Percentiles rank a stretch among this genome's conserved stretches.
Evolutionary conservation across 2,888 invertebrate genomes (phyloP).

Genomic region (Gandaritis pyraliata): DNA sequence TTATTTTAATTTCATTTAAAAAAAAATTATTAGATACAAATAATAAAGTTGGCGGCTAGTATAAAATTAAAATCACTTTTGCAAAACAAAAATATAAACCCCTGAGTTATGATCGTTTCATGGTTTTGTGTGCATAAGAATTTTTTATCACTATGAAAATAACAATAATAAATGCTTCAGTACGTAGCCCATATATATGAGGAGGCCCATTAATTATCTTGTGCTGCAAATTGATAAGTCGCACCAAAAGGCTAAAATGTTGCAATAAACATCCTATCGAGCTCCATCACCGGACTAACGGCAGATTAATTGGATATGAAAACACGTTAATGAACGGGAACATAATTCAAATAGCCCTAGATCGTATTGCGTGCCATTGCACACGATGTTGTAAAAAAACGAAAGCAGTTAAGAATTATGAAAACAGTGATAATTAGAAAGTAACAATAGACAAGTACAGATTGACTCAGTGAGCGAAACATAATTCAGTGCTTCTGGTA

Average conservation of each 20-base stretch:
- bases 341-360: slow-evolving; percentile 62
- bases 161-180: slow-evolving; percentile 21
- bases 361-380: slow-evolving; percentile 51
- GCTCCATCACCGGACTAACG: slow-evolving; percentile 53
- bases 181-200: slow-evolving; percentile 19
- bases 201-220: slow-evolving; percentile 23
- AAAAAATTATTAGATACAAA: too few relatives aligned
- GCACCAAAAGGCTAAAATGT: slow-evolving; percentile 53
- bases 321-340: slow-evolving; percentile 59
- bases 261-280: slow-evolving; percentile 61
- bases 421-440: background rate
- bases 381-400: background rate
- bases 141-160: slow-evolving; percentile 18
- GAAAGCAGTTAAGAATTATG: background rate
- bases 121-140: slow-evolving; percentile 1
- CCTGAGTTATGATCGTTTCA: background rate
- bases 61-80: too few relatives aligned
- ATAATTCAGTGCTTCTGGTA: slow-evolving; percentile 41
- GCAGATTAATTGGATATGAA: slow-evolving; percentile 67
- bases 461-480: background rate
- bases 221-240: slow-evolving; percentile 46
- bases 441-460: background rate
- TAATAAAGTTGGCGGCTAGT: too few relatives aligned
- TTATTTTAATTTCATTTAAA: too few relatives aligned
- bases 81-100: too few relatives aligned